Conservation (phyloP, 35 echinoderm and acorn worm genomes). For the Acanthaster planci region DNA sequence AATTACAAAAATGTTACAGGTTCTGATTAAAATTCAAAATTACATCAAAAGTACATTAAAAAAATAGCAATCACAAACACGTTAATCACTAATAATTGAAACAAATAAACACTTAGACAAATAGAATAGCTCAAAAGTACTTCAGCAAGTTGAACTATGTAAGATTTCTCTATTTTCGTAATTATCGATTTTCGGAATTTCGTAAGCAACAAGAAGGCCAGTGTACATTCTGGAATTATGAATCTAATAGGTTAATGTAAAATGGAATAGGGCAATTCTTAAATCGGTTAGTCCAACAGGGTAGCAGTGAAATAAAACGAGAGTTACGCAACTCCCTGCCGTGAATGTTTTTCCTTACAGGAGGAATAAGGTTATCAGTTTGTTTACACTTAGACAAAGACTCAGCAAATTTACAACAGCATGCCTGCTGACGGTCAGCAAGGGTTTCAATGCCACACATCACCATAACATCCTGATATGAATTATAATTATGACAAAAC, state of each 20-base stretch:
- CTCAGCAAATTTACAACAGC: conserved; percentile 3
- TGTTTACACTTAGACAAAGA: neutral
- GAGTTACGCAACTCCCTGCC: neutral
- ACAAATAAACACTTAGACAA: no score
- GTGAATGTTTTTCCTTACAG: neutral
- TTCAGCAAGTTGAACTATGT: no score
- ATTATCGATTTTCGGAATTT: no score
- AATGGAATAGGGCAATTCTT: conserved; percentile 9
- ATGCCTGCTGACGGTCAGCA: neutral
- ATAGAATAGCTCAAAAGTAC: no score
- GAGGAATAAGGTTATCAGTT: conserved; percentile 17
- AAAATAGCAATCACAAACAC: no score
- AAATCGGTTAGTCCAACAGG: neutral
- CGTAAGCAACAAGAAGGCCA: no score
- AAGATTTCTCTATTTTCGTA: no score
- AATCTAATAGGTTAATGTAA: neutral
- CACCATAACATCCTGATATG: neutral
- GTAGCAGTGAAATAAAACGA: neutral
- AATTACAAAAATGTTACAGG: no score
- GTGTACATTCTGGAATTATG: no score
- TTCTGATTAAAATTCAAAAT: no score
- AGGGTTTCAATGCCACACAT: conserved; percentile 17
- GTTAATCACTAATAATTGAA: no score
- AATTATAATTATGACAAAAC: neutral
- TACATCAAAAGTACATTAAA: no score